Base-by-base conservation (phyloP, 2,797 vertebrate species). In the Eurystomus glaucurus region DNA sequence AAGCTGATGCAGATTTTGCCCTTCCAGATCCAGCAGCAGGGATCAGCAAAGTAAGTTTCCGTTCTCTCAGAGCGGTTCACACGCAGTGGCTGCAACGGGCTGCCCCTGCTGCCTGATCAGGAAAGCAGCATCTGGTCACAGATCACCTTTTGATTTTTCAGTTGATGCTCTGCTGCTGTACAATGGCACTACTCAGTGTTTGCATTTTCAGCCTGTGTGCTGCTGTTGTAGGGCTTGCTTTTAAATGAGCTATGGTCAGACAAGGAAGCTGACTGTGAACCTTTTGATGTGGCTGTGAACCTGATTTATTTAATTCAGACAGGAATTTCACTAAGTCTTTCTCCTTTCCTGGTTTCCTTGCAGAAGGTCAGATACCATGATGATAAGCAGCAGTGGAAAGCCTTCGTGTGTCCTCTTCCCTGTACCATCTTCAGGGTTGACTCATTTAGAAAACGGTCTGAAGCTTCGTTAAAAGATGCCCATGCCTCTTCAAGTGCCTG, bases 91-190 rank as follows among this genome's bases (percentile, higher is more conserved):
- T 85, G 85, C 29, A 78, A 35, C 16, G 14, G 0, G 3, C 50
- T 81, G 28, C 52, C 48, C 50, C 2, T 61, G 54, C 25, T 15
- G 4, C 54, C 88, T 46, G 26, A 9, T 74, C 39, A 62, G 80
- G 61, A 85, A 69, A 85, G 58, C 65, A 81, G 15, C 14, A 10
- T 43, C 46, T 79, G 28, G 50, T 61, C 22, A 61, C 41, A 72
- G 52, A 43, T 71, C 46, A 93, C 55, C 29, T 90, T 88, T 43
- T 58, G n/a, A 46, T 82, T 86, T 79, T 86, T 79, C 52, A 41
- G 35, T 78, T 88, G 72, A n/a, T 54, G 5, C 19, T 68, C 43
- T 85, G 58, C 51, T 81, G 11, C 22, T 66, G 26, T 70, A 31
- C 50, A 85, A 5, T 51, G 66, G 33, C n/a, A 19, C 37, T 79